phyloP scores from a whole-genome alignment of 2,888 invertebrate species.

The Dynastes grantii region DNA sequence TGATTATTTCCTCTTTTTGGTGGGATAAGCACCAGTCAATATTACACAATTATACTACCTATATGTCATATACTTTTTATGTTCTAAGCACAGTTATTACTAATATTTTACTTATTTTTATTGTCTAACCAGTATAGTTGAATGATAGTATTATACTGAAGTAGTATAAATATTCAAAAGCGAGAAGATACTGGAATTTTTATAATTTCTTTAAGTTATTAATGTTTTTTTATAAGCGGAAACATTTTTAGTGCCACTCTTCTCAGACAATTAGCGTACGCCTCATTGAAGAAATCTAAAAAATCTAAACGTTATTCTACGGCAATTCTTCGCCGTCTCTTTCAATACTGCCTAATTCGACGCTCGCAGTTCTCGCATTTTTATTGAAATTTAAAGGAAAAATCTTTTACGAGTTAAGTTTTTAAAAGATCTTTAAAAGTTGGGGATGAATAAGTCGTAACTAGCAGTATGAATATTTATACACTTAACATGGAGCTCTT shows the following conservation, averaged over 20 bases:
- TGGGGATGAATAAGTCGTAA: constrained; percentile 63
- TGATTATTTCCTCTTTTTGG: no score
- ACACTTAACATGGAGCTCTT: constrained; percentile 57
- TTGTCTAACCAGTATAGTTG: no score
- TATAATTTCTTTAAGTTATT: no score
- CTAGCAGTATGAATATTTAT: constrained; percentile 66
- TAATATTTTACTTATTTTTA: no score
- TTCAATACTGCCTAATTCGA: constrained; percentile 67
- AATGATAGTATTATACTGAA: no score
- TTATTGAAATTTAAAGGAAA: constrained; percentile 64
- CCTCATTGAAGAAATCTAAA: constrained; percentile 57
- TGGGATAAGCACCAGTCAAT: no score
- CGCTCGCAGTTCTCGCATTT: constrained; percentile 64
- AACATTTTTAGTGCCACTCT: constrained; percentile 45
- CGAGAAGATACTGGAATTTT: no score
- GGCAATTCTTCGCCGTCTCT: constrained; percentile 61
- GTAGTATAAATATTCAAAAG: no score
- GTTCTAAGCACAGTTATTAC: no score
- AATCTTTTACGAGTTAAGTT: constrained; percentile 64
- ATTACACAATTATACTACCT: no score
- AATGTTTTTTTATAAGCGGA: not conserved
- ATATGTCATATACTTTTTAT: no score
- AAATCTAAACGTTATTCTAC: constrained; percentile 66
- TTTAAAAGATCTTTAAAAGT: constrained; percentile 65
- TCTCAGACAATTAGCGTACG: constrained; percentile 62